Evolutionary conservation across 2,888 invertebrate genomes (phyloP).

Genomic region (Tenthredo notha): DNA sequence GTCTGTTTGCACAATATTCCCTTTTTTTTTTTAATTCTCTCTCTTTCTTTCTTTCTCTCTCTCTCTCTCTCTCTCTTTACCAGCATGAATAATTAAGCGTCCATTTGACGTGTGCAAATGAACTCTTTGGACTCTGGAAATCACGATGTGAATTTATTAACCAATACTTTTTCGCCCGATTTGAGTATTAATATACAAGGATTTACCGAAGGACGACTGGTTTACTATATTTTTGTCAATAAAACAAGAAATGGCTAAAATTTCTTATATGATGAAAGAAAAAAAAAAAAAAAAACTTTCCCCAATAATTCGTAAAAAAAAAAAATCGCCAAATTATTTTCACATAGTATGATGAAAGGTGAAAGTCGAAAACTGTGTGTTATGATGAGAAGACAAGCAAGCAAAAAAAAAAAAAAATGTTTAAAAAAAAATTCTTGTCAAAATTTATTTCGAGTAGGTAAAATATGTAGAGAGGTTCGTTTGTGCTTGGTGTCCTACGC

Average conservation of each 20-base stretch:
- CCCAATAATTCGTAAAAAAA: too few relatives aligned
- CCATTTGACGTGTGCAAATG: slow-evolving; percentile 41
- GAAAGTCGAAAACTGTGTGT: not conserved
- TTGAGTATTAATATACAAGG: not conserved
- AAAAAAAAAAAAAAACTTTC: not conserved
- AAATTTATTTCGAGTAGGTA: not conserved
- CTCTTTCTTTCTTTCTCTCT: not conserved
- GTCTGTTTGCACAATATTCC: slow-evolving; percentile 21
- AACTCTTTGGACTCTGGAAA: slow-evolving; percentile 26
- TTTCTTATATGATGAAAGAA: not conserved
- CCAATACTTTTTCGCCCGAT: slow-evolving; percentile 10
- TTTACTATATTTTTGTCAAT: not conserved
- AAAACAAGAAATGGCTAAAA: not conserved
- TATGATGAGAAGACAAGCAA: not conserved
- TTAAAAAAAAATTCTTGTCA: not conserved
- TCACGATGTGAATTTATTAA: slow-evolving; percentile 6
- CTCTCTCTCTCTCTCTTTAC: not conserved
- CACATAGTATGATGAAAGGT: not conserved
- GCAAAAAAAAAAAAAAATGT: not conserved
- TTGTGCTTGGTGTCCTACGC: slow-evolving; percentile 29
- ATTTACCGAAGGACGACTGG: slow-evolving; percentile 7
- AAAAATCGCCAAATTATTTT: too few relatives aligned
- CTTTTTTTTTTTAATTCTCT: not conserved
- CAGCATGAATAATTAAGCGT: slow-evolving; percentile 3
- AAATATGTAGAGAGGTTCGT: slow-evolving; percentile 16